Evolutionary conservation across 2,113 vertebrate species (phyloP).

Genomic region (Cepphus grylle): DNA sequence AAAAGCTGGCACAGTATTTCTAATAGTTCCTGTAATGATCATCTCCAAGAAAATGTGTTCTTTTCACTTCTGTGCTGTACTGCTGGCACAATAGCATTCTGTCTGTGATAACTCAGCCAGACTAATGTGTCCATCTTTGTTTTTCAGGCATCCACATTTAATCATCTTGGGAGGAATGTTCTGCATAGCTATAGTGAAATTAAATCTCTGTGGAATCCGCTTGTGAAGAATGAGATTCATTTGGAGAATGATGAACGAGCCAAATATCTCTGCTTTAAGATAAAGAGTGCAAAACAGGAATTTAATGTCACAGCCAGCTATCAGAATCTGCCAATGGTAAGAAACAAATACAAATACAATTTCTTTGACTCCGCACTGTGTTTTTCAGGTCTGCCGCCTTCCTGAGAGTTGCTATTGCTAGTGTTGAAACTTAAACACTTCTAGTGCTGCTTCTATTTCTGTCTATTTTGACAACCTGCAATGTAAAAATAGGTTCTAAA

Average conservation of each 20-base stretch:
- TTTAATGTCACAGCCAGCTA: slow-evolving; percentile 77
- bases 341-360: not conserved
- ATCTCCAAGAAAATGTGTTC: not conserved
- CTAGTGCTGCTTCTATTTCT: not conserved
- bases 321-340: slow-evolving; percentile 70
- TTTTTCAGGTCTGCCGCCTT: not conserved
- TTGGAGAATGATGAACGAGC: slow-evolving; percentile 68
- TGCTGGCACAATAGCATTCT: not conserved
- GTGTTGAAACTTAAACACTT: not conserved
- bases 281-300: slow-evolving; percentile 72
- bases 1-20: not conserved
- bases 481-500: not conserved
- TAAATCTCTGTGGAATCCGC: slow-evolving; percentile 76
- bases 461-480: not conserved
- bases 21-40: not conserved
- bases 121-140: not conserved
- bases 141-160: slow-evolving; percentile 74
- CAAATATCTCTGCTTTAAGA: slow-evolving; percentile 75
- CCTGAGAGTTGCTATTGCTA: not conserved
- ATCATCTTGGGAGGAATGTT: slow-evolving; percentile 63
- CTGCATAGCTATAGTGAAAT: slow-evolving; percentile 77
- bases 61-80: not conserved
- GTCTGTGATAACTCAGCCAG: not conserved
- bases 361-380: not conserved
- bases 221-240: slow-evolving; percentile 73